Conservation (phyloP, 2,888 invertebrate species). For the Chelonus formosanus region DNA sequence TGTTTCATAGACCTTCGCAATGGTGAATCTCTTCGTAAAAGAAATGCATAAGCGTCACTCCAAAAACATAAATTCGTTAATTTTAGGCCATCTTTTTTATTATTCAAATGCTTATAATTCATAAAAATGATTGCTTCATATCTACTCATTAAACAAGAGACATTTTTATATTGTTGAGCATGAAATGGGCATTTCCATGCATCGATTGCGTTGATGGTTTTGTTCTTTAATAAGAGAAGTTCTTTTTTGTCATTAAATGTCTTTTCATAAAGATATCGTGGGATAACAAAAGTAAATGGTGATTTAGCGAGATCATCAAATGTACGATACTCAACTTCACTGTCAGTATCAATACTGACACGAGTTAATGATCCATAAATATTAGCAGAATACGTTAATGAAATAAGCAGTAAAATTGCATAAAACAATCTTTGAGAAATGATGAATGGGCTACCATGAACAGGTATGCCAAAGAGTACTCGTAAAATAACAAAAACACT, state of each 20-base stretch:
- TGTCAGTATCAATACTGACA: constrained; percentile 18
- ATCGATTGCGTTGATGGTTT: constrained; percentile 5
- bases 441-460: constrained; percentile 3
- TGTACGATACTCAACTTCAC: constrained; percentile 23
- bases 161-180: constrained; percentile 24
- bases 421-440: constrained; percentile 38
- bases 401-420: constrained; percentile 31
- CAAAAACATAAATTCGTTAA: constrained; percentile 30
- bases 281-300: constrained; percentile 31
- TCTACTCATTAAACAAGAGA: constrained; percentile 32
- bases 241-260: constrained; percentile 30
- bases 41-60: constrained; percentile 29
- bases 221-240: constrained; percentile 22
- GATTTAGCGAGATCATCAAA: constrained; percentile 38
- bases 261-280: constrained; percentile 10
- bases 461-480: constrained; percentile 34
- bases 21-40: constrained; percentile 29
- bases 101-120: constrained; percentile 4
- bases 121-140: neutral
- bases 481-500: constrained; percentile 26
- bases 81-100: constrained; percentile 18
- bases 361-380: constrained; percentile 38
- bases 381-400: constrained; percentile 34
- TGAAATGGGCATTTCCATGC: constrained; percentile 18
- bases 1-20: constrained; percentile 21